These are phyloP conservation scores for Helogale parvula DNA, from an alignment of 2,113 vertebrate genomes.

Conservation along the genomic window DNA sequence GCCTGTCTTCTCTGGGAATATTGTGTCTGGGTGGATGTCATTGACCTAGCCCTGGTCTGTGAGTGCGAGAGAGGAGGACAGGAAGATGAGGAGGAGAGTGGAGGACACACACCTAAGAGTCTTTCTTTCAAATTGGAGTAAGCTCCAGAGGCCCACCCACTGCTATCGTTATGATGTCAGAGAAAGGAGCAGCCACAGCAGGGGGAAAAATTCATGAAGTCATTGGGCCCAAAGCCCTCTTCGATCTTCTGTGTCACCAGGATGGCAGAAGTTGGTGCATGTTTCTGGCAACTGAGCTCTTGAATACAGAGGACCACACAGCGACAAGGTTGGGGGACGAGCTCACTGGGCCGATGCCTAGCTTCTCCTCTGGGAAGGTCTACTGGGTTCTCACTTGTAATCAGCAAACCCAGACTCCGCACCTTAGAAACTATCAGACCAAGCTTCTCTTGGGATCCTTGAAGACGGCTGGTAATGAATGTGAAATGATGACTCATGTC, in stretches of 20 bases:
- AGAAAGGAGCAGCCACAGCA: neutral
- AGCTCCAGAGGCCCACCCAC: conserved; percentile 47
- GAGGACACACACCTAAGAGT: neutral
- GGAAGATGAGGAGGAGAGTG: neutral
- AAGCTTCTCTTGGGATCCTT: conserved; percentile 23
- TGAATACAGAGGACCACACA: conserved; percentile 62
- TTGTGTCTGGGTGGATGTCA: neutral
- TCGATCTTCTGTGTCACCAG: conserved; percentile 55
- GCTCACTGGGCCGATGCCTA: neutral
- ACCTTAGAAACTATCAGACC: neutral
- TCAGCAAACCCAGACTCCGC: conserved; percentile 30
- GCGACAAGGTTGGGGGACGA: neutral
- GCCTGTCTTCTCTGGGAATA: neutral
- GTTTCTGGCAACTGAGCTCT: conserved; percentile 44
- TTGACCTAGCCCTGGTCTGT: neutral
- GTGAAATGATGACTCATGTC: conserved; percentile 67
- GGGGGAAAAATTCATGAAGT: conserved; percentile 58
- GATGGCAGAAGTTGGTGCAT: conserved; percentile 57
- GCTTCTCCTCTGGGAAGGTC: conserved; percentile 43
- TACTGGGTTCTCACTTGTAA: conserved; percentile 7
- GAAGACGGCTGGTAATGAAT: conserved; percentile 57
- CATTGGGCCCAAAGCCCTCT: conserved; percentile 60
- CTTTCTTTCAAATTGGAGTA: conserved; percentile 24
- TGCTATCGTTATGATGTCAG: conserved; percentile 61
- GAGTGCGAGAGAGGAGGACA: neutral